Evolutionary conservation across 2,888 invertebrate genomes (phyloP).

Genomic region (Lypha dubia): DNA sequence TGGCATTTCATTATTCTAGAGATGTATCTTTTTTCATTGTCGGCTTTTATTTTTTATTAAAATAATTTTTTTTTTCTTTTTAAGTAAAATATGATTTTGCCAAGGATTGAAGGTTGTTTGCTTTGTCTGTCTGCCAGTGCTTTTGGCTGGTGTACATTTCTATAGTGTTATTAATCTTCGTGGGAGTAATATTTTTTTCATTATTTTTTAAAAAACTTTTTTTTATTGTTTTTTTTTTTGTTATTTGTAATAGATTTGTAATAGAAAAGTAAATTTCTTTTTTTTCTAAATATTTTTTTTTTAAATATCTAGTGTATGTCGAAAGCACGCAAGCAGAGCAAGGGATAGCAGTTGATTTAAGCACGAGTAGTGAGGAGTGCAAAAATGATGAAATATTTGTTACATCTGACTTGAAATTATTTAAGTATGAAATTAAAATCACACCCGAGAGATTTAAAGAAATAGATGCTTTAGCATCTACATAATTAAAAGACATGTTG

Average conservation of each 20-base stretch:
- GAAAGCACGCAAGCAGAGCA: neutral
- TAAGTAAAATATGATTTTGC: slow-evolving; percentile 34
- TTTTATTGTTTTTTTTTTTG: slow-evolving; percentile 62
- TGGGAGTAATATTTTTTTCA: slow-evolving; percentile 78
- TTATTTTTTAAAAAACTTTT: slow-evolving; percentile 61
- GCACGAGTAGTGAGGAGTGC: neutral
- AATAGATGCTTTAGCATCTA: slow-evolving; percentile 23
- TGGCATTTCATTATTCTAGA: slow-evolving; percentile 26
- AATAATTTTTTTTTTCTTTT: slow-evolving; percentile 37
- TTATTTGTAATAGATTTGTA: slow-evolving; percentile 64
- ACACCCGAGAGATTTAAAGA: slow-evolving; percentile 82
- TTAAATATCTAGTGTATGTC: slow-evolving; percentile 9
- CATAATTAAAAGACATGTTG: slow-evolving; percentile 15
- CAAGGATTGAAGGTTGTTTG: slow-evolving; percentile 11
- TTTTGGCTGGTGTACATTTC: slow-evolving; percentile 18
- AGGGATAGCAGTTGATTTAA: slow-evolving; percentile 54
- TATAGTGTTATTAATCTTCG: slow-evolving; percentile 80
- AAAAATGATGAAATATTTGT: slow-evolving; percentile 72
- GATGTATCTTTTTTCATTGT: neutral
- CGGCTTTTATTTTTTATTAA: slow-evolving; percentile 20
- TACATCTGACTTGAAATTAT: slow-evolving; percentile 77
- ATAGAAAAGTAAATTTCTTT: no score
- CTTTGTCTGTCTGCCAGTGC: slow-evolving; percentile 5
- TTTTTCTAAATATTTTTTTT: slow-evolving; percentile 45
- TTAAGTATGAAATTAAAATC: slow-evolving; percentile 84